Evolutionary conservation across 2,888 invertebrate species (phyloP).

Genomic region (Caenorhabditis sp.): DNA sequence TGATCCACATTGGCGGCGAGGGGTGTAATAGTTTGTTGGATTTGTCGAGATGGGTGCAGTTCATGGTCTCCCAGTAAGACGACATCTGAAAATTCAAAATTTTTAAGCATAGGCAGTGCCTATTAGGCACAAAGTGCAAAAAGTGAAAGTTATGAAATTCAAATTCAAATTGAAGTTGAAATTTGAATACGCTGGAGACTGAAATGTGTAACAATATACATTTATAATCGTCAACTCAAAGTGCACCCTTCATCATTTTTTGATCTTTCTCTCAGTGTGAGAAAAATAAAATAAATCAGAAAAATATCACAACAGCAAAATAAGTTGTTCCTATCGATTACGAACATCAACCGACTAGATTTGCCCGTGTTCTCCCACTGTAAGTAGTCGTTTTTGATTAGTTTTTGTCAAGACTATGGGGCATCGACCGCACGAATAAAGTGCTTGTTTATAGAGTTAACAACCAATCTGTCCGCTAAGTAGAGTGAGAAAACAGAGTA

Average conservation of each 20-base stretch:
- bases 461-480: too few relatives aligned
- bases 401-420: too few relatives aligned
- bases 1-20: slow-evolving; percentile 49
- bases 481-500: too few relatives aligned
- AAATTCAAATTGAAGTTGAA: slow-evolving; percentile 4
- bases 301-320: too few relatives aligned
- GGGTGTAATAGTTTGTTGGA: slow-evolving; percentile 52
- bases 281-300: neutral
- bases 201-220: neutral
- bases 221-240: neutral
- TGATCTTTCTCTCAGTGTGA: neutral
- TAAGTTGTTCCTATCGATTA: slow-evolving; percentile 41
- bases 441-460: too few relatives aligned
- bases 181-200: neutral
- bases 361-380: slow-evolving; percentile 21
- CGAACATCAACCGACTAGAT: slow-evolving; percentile 33
- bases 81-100: slow-evolving; percentile 36
- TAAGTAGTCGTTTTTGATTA: slow-evolving; percentile 19
- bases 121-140: slow-evolving; percentile 18
- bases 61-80: slow-evolving; percentile 50
- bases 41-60: slow-evolving; percentile 46
- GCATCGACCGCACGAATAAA: too few relatives aligned
- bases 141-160: too few relatives aligned
- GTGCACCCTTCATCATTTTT: neutral
- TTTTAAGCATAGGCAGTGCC: neutral